These are phyloP conservation scores for Pangasianodon hypophthalmus DNA, from an alignment of 2,113 vertebrate genomes.

Conservation along the genomic window DNA sequence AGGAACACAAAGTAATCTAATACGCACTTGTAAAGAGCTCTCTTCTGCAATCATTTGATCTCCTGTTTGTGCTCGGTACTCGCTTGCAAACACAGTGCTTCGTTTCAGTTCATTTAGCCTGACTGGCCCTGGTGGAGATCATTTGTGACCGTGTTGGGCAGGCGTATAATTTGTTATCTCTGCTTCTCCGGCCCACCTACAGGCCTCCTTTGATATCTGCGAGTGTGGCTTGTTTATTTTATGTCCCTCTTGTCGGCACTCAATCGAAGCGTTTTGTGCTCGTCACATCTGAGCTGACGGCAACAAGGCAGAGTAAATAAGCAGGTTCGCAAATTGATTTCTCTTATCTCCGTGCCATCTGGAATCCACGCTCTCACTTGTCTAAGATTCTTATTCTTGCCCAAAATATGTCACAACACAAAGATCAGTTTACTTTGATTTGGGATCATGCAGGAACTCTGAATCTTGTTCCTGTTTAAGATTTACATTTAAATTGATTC, in stretches of 20 bases:
- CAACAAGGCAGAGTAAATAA: constrained; percentile 39
- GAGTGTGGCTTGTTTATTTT: constrained; percentile 34
- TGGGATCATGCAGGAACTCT: neutral
- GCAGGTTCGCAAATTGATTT: neutral
- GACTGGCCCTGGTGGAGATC: constrained; percentile 38
- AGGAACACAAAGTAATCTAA: constrained; percentile 45
- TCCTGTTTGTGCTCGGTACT: constrained; percentile 4
- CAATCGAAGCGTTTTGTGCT: constrained; percentile 46
- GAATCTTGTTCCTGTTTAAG: neutral
- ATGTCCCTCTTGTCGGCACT: constrained; percentile 32
- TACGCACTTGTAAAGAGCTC: constrained; percentile 22
- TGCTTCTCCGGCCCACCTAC: constrained; percentile 37
- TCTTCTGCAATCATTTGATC: constrained; percentile 17
- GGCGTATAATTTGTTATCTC: constrained; percentile 51
- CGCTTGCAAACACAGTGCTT: constrained; percentile 23
- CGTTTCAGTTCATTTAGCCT: constrained; percentile 45
- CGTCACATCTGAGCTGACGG: constrained; percentile 31
- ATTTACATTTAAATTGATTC: neutral
- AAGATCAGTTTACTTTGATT: neutral
- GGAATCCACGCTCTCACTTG: neutral
- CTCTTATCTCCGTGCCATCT: neutral
- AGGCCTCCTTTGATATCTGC: constrained; percentile 36
- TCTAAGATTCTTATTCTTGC: neutral
- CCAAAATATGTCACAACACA: neutral
- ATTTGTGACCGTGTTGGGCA: constrained; percentile 45